Evolutionary conservation across 2,113 vertebrate genomes (phyloP), one percentile per base, ranked within the genome.

Genomic region (Sphaerodactylus townsendi): DNA sequence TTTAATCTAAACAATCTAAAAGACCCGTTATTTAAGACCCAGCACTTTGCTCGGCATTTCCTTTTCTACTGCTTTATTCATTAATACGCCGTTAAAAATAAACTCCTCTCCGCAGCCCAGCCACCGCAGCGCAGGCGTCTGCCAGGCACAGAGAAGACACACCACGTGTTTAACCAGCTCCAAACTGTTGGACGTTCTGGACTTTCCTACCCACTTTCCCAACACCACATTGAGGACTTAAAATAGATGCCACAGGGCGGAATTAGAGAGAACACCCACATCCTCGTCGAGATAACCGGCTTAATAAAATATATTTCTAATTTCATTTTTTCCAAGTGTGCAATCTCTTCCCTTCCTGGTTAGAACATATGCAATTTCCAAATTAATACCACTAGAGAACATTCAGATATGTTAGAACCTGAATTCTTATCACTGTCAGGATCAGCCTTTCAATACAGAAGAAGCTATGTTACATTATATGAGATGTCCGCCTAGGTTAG

Each of bases 171-270:
- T 30, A 92, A 92, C 79, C 84, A 83, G 89, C 91, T 88, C 87
- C 79, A 88, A 91, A 87, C 76, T 77, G 8, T 41, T 83, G 44
- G 85, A 90, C 50, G 87, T 73, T 85, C 76, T 86, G 65, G 93
- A 79, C 76, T 39, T 90, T 71, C 75, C 80, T 87, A 90, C 33
- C 88, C 89, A 87, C 90, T 90, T 92, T 91, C 93, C 77, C 68
- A 90, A 69, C 59, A 93, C 84, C 90, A 92, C 87, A 93, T 85
- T 89, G 82, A 91, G 84, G 90, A 85, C 14, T 84, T 83, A 70
- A 84, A 75, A 80, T 33, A 83, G 81, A 28, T 79, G 85, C 1
- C 30, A 75, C 15, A 1, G 30, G 17, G 21, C 64, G 48, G 46
- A 39, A 74, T 17, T 25, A 72, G 39, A 84, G 3, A 30, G 19